Evolutionary conservation across 2,797 vertebrate genomes (phyloP), one percentile per base, ranked within the genome.

Genomic region (Spheniscus humboldti): DNA sequence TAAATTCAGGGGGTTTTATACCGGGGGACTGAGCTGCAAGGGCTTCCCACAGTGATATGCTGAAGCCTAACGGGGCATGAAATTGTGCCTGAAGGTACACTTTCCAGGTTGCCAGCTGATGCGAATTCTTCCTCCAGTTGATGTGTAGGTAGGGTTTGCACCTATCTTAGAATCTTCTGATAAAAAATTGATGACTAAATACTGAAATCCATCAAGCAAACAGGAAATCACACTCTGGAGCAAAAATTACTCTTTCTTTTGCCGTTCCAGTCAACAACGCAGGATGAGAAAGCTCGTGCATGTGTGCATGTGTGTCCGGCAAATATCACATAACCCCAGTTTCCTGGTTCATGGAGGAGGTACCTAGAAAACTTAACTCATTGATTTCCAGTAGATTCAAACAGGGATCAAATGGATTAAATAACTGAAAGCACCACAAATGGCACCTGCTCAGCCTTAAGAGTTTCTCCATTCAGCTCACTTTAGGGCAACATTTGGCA

Each of bases 221-320:
- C 95, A 97, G 97, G 96, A 98, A 96, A 85, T 79, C 59, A 62
- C 31, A 14, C 69, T 90, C 87, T 41, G 68, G 37, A 93, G 59
- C 56, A 91, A 41, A 72, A 80, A 17, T 3, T 67, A 53, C 22
- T 78, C 47, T 48, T 72, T 85, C 57, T 73, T 11, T 81, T 76
- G 35, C 56, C 77, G 56, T 20, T 80, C 35, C 62, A 80, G 78
- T 13, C 37, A 56, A 2, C 35, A 72, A 3, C 23, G 31, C 37
- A 53, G 79, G 64, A 74, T 24, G 50, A 25, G 85, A 69, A 74
- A 74, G 59, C 63, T 66, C 3, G 0, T 39, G 18, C 7, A 4
- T 74, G 56, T 19, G n/a, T 50, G 60, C 20, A 3, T 10, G 31
- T 22, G 17, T 86, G 85, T 66, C 45, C 52, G 93, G 37, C 52